Percentiles rank a stretch among this genome's conserved stretches.
Evolutionary conservation across 1,140 invertebrate species (phyloP).

Genomic region (Drosophila varians): DNA sequence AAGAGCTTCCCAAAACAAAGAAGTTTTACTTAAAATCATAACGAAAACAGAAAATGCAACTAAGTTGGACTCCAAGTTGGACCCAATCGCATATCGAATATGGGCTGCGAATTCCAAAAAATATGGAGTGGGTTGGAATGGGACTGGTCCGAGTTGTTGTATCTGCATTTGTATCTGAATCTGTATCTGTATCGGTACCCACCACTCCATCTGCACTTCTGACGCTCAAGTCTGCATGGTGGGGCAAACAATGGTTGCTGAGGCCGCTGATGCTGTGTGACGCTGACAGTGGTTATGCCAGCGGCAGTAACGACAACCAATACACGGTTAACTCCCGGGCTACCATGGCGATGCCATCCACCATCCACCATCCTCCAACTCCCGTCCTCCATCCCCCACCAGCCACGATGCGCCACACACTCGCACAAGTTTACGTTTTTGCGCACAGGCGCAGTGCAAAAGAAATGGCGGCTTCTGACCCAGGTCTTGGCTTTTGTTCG

Average conservation of each 20-base stretch:
- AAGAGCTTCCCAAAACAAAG: slow-evolving; percentile 37
- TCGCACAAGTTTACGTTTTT: slow-evolving; percentile 29
- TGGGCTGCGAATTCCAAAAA: slow-evolving; percentile 31
- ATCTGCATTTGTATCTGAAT: neutral
- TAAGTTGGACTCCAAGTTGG: slow-evolving; percentile 15
- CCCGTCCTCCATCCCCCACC: neutral
- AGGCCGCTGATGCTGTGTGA: slow-evolving; percentile 43
- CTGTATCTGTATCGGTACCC: slow-evolving; percentile 13
- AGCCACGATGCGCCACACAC: slow-evolving; percentile 14
- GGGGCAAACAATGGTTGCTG: slow-evolving; percentile 68
- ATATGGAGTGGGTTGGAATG: slow-evolving; percentile 6
- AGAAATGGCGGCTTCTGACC: slow-evolving; percentile 67
- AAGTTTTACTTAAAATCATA: slow-evolving; percentile 38
- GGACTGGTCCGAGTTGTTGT: slow-evolving; percentile 4
- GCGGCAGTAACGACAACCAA: slow-evolving; percentile 45
- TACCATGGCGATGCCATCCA: slow-evolving; percentile 52
- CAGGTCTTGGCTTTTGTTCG: slow-evolving; percentile 15
- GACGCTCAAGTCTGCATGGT: slow-evolving; percentile 44
- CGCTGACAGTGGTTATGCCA: slow-evolving; percentile 63
- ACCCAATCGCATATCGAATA: slow-evolving; percentile 57
- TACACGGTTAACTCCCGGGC: slow-evolving; percentile 55
- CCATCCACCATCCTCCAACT: neutral
- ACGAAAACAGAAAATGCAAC: slow-evolving; percentile 12
- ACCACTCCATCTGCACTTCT: slow-evolving; percentile 11
- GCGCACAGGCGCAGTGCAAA: slow-evolving; percentile 74